Base-by-base conservation (phyloP, 2,797 vertebrate species). In the Sitta carolinensis region DNA sequence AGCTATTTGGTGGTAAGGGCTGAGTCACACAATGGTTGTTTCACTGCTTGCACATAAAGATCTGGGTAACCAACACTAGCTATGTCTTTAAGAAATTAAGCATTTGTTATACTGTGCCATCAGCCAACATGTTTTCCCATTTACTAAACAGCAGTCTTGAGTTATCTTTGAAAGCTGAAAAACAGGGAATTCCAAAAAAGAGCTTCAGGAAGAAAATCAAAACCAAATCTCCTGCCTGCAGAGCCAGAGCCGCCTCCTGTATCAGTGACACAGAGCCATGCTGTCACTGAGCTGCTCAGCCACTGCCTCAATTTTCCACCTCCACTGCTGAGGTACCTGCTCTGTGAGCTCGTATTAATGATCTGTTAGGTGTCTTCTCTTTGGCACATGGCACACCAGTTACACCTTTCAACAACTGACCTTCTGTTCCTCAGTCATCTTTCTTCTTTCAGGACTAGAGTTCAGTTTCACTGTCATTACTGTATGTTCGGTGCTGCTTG, bases 161-260 rank as follows among this genome's bases (percentile, higher is more conserved):
- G 16, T 81, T 64, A 4, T 12, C 40, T 55, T 55, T 74, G 26
- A 18, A 29, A 64, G 43, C 1, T 58, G 29, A 70, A 94, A 83
- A 77, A n/a, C 22, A 73, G 3, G 2, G 7, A 10, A 57, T 73
- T 48, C n/a, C 34, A 67, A 12, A 45, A 38, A 67, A 48, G 8
- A 36, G 2, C 19, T 74, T 48, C 50, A 27, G 32, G 43, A 30
- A 72, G 34, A 75, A 74, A 55, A 80, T 7, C 36, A 63, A 61
- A 57, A 20, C 8, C 40, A 29, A n/a, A n/a, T 5, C 40, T 50
- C 10, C 20, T 67, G 32, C 25, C 45, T 55, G 63, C 40, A 67
- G 22, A 76, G 13, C 30, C 70, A 23, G 11, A 16, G 25, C 7
- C 1, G 0, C 16, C 55, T 13, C 38, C 22, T 13, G 3, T 0